Conservation (phyloP, 2,888 invertebrate species). For the Drosophila kuntzei region DNA sequence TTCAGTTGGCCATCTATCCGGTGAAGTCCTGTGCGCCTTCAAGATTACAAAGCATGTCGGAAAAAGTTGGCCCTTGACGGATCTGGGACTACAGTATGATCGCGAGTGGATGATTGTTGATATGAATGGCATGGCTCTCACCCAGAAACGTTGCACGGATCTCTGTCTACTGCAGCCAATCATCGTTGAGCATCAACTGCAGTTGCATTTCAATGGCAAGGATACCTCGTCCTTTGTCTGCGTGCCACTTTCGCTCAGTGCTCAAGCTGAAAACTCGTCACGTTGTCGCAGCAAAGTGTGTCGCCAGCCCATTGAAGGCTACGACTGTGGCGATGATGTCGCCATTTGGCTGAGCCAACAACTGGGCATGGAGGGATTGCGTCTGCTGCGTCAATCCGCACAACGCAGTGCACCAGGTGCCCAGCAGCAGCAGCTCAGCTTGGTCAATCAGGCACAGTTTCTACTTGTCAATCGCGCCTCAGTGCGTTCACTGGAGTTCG, state of each 20-base stretch:
- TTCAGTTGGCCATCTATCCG: slow-evolving; percentile 91
- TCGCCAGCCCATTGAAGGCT: slow-evolving; percentile 91
- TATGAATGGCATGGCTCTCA: slow-evolving; percentile 92
- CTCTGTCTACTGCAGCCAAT: slow-evolving; percentile 92
- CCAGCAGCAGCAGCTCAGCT: slow-evolving; percentile 86
- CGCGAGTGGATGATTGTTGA: slow-evolving; percentile 97
- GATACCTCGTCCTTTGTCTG: slow-evolving; percentile 82
- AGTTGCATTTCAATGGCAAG: slow-evolving; percentile 87
- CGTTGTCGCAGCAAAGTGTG: slow-evolving; percentile 94
- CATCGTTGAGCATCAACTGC: slow-evolving; percentile 88
- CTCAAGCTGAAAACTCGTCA: slow-evolving; percentile 71
- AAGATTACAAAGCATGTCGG: slow-evolving; percentile 86
- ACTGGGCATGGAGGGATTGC: slow-evolving; percentile 89
- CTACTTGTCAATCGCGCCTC: slow-evolving; percentile 93
- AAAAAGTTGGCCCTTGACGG: slow-evolving; percentile 91
- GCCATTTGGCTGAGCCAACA: slow-evolving; percentile 93
- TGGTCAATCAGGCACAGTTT: slow-evolving; percentile 94
- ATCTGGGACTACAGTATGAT: slow-evolving; percentile 94
- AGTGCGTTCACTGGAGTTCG: slow-evolving; percentile 89
- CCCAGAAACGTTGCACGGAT: slow-evolving; percentile 93
- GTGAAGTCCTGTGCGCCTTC: slow-evolving; percentile 95
- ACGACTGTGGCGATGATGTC: slow-evolving; percentile 93
- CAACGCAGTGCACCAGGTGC: slow-evolving; percentile 55
- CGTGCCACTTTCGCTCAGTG: slow-evolving; percentile 86
- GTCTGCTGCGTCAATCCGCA: slow-evolving; percentile 88